Evolutionary conservation across 2,797 vertebrate genomes (phyloP), one percentile per base, ranked within the genome.

Genomic region (Gambelia wislizenii): DNA sequence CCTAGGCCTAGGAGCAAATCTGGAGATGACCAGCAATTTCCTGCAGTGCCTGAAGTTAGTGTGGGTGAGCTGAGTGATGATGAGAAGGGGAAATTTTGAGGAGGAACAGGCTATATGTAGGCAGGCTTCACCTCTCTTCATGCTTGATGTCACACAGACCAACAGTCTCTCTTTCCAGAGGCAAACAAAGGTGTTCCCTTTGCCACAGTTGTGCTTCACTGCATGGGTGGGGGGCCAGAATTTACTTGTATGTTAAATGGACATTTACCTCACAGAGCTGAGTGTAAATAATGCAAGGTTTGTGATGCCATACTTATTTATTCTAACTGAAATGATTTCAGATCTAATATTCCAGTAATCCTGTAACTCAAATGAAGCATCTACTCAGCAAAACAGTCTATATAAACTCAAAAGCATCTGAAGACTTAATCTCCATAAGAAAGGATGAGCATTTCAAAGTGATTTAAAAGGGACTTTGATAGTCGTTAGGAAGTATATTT

Each of bases 401-500:
- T 87, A 77, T 79, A 89, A 92, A 86, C n/a, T 92, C 4, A 74
- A 94, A 91, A 89, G 8, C 6, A 92, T 74, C 20, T 64, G 91
- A 94, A 78, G 80, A 54, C 14, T 89, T 91, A 69, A 90, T 76
- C n/a, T 94, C 76, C 81, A 77, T 79, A 88, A 92, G 52, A 91
- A 77, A 49, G 42, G 64, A 76, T n/a, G 56, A 20, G 67, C 86
- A 61, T 94, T 95, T 86, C 72, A 84, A 94, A 92, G 56, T 88
- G 93, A 93, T 91, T 70, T 80, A 83, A 92, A 33, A 27, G 6
- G 22, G 36, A 85, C 81, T 95, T 89, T 95, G 86, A 92, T 92
- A 96, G 91, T 1, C 6, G 92, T 85, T 91, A 89, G 75, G 78
- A 93, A 91, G 70, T 81, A 88, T 91, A 89, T 89, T 91, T 93